Evolutionary conservation across 2,113 vertebrate genomes (phyloP).

Genomic region (Chlamydotis undulata): DNA sequence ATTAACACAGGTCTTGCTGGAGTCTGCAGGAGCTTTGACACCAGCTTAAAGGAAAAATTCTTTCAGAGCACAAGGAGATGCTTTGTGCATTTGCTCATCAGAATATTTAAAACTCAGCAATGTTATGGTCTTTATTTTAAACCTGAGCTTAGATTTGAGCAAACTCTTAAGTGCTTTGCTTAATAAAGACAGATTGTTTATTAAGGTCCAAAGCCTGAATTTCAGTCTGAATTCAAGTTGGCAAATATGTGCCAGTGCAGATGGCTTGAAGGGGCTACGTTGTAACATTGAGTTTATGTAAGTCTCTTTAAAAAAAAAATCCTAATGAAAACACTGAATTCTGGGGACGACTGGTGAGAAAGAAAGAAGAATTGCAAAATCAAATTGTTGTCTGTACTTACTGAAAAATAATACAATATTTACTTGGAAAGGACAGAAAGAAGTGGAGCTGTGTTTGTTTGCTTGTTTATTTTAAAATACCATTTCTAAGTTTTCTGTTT

Average conservation of each 20-base stretch:
- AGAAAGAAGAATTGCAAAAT: not conserved
- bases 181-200: not conserved
- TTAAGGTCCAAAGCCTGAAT: not conserved
- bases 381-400: not conserved
- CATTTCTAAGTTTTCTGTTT: not conserved
- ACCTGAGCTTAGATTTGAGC: not conserved
- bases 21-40: not conserved
- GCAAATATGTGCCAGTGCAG: not conserved
- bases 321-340: not conserved
- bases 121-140: not conserved
- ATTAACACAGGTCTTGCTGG: not conserved
- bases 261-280: not conserved
- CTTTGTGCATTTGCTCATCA: not conserved
- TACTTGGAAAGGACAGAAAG: not conserved
- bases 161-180: not conserved
- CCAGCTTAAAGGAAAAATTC: not conserved
- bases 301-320: not conserved
- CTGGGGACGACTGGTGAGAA: not conserved
- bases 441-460: not conserved
- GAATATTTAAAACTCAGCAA: not conserved
- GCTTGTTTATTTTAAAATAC: slow-evolving; percentile 29
- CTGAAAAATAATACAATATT: not conserved
- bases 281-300: not conserved
- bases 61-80: not conserved
- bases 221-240: not conserved